Conservation (phyloP, 2,797 vertebrate species). For the Enteromius anoplus region DNA sequence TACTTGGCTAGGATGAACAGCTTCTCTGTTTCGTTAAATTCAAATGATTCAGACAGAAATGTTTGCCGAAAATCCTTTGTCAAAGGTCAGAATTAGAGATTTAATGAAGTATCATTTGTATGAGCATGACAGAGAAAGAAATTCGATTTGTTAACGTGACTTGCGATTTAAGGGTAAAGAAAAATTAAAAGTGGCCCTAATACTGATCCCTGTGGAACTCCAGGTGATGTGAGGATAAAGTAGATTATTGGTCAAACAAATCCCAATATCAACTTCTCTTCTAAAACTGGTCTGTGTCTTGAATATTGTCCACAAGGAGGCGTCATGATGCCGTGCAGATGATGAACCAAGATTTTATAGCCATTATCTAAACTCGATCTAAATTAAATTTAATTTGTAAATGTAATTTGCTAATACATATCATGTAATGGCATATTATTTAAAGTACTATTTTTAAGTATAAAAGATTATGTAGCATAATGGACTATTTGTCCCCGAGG, state of each 20-base stretch:
- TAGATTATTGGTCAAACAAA: neutral
- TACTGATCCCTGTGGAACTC: constrained; percentile 10
- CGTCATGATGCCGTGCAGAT: neutral
- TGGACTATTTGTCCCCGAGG: too few relatives aligned
- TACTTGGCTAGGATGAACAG: neutral
- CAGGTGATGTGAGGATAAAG: neutral
- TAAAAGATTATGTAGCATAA: too few relatives aligned
- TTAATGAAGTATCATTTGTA: neutral
- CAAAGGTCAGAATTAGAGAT: neutral
- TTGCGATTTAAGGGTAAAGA: neutral
- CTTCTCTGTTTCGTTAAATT: neutral
- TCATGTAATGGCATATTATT: neutral
- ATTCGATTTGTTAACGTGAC: neutral
- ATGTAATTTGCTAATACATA: neutral
- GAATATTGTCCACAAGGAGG: neutral
- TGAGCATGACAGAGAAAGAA: neutral
- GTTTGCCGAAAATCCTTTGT: neutral
- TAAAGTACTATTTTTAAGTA: neutral
- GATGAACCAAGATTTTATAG: neutral
- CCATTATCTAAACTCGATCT: neutral
- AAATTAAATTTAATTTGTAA: neutral
- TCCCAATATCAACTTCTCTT: neutral
- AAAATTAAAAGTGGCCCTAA: neutral
- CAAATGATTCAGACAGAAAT: neutral
- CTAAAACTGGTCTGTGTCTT: neutral